Base-by-base conservation (phyloP, 2,888 invertebrate genomes). In the Petrolisthes cinctipes region DNA sequence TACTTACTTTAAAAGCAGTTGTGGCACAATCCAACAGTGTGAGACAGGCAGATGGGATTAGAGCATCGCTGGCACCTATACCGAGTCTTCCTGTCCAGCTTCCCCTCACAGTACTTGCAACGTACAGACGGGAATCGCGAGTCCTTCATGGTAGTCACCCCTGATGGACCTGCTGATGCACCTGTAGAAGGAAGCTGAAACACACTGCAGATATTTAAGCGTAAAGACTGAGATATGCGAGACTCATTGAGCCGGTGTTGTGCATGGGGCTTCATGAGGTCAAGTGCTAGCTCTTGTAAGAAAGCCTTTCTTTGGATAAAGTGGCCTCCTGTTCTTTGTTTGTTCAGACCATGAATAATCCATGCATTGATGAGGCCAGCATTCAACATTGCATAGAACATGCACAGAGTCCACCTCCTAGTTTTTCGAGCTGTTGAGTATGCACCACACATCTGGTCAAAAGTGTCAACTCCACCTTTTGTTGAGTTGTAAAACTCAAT, bases 391-490 rank as follows among this genome's bases (percentile, higher is more conserved):
- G 23, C 78, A 68, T 79, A 87, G 17, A 23, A 78, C 54, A 87
- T 61, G 54, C 79, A 83, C 9, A 87, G 54, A 56, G 86, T 56
- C 82, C 86, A 86, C 7, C 82, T 17, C 17, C 75, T 17, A 9
- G 82, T 86, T 51, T 83, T 87, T 76, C 83, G 83, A 7, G 66
- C 54, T 51, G 66, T 66, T 2, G 83, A 83, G n/a, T 20, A 56
- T 5, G 37, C 17, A n/a, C 83, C 83, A 78, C 87, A 87, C 66
- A 83, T 83, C 79, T 86, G 82, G 78, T 86, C 83, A 53, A 83
- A 86, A 0, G 86, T 84, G 68, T 83, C 83, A 7, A 79, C 71
- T 0, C 86, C 83, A 53, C 87, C 84, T 83, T 87, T 87, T 20
- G 87, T 87, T 2, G 54, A 5, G 56, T 84, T 87, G 53, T 83